These are phyloP conservation scores for Synergus laeviventris DNA, from an alignment of 2,888 invertebrate genomes.

Conservation along the genomic window DNA sequence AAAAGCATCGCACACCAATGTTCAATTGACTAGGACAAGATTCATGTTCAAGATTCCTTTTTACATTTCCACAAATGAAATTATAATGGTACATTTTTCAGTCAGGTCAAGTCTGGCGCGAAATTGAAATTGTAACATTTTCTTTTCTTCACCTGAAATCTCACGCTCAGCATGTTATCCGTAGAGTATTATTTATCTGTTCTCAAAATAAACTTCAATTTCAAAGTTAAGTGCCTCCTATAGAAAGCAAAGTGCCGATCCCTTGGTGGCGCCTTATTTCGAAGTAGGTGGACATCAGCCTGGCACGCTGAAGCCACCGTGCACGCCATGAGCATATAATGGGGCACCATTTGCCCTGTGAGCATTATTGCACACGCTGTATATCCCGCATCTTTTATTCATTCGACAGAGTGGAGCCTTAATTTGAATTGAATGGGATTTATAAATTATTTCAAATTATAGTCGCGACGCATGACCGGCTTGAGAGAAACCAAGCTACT, in stretches of 20 bases:
- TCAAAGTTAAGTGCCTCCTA: constrained; percentile 2
- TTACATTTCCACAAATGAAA: neutral
- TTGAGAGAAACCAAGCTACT: constrained; percentile 52
- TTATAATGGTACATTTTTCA: neutral
- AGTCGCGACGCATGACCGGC: constrained; percentile 72
- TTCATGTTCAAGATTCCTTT: neutral
- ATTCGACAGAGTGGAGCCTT: constrained; percentile 76
- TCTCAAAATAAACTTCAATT: neutral
- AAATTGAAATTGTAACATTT: too few species aligned
- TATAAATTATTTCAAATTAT: constrained; percentile 77
- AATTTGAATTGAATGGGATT: constrained; percentile 77
- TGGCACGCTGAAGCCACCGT: constrained; percentile 44
- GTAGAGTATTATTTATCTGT: neutral
- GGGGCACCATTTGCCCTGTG: constrained; percentile 68
- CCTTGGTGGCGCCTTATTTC: constrained; percentile 36
- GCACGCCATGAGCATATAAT: constrained; percentile 58
- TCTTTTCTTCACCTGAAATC: too few species aligned
- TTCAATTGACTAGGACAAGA: constrained; percentile 4
- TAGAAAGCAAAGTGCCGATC: constrained; percentile 23
- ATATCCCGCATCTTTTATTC: constrained; percentile 74
- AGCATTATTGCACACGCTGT: constrained; percentile 62
- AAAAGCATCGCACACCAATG: constrained; percentile 7
- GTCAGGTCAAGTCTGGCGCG: neutral
- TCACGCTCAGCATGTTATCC: too few species aligned
- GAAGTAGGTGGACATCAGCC: constrained; percentile 34